Percentiles rank a stretch among this genome's conserved stretches.
phyloP scores from a whole-genome alignment of 30 jellyfish, hydroid and myxozoan genomes.

The Nemopilema nomurai region DNA sequence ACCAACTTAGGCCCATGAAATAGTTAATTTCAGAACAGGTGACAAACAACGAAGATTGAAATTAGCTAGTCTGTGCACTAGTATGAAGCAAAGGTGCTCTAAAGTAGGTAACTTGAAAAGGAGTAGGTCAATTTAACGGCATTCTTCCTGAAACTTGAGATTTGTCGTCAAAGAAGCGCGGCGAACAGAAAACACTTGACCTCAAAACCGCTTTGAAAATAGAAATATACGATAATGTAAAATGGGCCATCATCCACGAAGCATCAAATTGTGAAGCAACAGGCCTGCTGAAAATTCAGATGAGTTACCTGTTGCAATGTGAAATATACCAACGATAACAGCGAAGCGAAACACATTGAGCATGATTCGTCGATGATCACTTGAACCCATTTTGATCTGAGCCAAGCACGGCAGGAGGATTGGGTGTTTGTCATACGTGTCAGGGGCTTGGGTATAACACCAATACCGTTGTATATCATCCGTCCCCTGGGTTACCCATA shows the following conservation, averaged over 20 bases:
- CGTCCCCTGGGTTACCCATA: too few relatives aligned
- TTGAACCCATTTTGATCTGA: conserved; percentile 50
- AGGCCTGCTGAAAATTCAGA: not conserved
- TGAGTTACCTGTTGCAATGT: conserved; percentile 6
- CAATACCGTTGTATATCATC: not conserved
- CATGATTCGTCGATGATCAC: conserved; percentile 23
- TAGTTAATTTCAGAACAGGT: not conserved
- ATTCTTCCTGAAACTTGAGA: conserved; percentile 26
- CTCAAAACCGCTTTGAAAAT: conserved; percentile 43
- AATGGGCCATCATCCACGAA: not conserved
- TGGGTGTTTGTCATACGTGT: conserved; percentile 17
- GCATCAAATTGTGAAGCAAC: not conserved
- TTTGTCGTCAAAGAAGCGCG: conserved; percentile 7
- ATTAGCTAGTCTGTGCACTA: not conserved
- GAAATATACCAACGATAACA: conserved; percentile 7
- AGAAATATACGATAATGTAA: not conserved
- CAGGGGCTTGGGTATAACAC: not conserved
- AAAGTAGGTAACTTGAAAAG: not conserved
- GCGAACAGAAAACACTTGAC: conserved; percentile 36
- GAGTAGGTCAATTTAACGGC: not conserved
- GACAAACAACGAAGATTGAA: not conserved
- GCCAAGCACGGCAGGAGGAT: conserved; percentile 9
- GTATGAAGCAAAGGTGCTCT: not conserved
- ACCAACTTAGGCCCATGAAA: not conserved
- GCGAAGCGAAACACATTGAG: conserved; percentile 5